A percentile compares a stretch with the other conserved stretches of the same genome.
Conservation (phyloP, 2,888 invertebrate genomes). For the Plemyria rubiginata region DNA sequence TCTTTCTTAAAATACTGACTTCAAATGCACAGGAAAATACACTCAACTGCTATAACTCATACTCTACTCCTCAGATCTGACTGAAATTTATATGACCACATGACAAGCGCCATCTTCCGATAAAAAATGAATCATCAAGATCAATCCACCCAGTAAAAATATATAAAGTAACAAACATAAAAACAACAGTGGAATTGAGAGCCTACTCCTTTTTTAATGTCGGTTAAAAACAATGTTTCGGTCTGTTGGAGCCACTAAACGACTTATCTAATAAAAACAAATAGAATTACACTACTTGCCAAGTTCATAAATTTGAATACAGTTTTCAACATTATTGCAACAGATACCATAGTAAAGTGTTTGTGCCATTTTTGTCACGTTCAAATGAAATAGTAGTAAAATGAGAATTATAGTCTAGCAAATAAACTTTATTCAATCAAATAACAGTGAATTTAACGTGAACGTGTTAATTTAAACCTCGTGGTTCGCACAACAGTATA, state of each 20-base stretch:
- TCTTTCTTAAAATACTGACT: too few species aligned
- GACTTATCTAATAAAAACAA: slow-evolving; percentile 9
- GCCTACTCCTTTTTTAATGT: too few species aligned
- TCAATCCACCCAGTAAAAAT: too few species aligned
- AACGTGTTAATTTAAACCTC: slow-evolving; percentile 19
- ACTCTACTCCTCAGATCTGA: too few species aligned
- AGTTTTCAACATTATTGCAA: slow-evolving; percentile 7
- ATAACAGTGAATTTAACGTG: neutral
- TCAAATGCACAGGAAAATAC: too few species aligned
- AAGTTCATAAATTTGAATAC: slow-evolving; percentile 13
- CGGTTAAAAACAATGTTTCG: too few species aligned
- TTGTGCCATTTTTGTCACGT: slow-evolving; percentile 25
- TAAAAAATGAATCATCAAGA: too few species aligned
- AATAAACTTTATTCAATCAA: slow-evolving; percentile 7
- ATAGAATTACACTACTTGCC: slow-evolving; percentile 3
- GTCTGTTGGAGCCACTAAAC: neutral
- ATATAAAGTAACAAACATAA: too few species aligned
- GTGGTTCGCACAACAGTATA: neutral
- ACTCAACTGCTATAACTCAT: too few species aligned
- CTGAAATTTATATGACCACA: too few species aligned
- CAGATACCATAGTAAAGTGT: neutral
- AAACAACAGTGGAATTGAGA: too few species aligned
- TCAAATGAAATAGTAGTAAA: slow-evolving; percentile 18
- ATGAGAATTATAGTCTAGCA: slow-evolving; percentile 7
- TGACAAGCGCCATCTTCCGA: too few species aligned